Base-by-base conservation (phyloP, 2,888 invertebrate genomes). In the Folsomia manolachei region DNA sequence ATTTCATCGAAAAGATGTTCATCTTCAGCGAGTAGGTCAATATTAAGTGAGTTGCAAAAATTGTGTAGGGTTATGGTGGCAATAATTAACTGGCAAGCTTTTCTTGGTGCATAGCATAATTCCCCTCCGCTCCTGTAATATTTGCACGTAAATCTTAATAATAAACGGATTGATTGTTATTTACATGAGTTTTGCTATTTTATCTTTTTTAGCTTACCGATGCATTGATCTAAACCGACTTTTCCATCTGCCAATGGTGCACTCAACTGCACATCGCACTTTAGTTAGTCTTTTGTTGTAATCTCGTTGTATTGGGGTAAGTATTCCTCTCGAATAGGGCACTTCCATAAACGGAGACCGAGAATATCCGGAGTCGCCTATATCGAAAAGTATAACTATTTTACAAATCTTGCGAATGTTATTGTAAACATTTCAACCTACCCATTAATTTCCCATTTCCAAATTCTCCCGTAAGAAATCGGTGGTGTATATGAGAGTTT, bases 201-300 rank as follows among this genome's bases (percentile, higher is more conserved):
- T 14, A 39, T 14, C n/a, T 56, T 56, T 56, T 56, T 56, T 14
- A 56, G 21, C 7, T 56, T 21, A 56, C 56, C 21, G 7, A 21
- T 56, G 56, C 56, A 56, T 56, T 7, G 56, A 56, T 56, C 56
- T 56, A n/a, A 56, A 56, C 21, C 56, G 7, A 56, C 56, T 56
- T n/a, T 56, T 56, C 56, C 56, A 56, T 56, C 18, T 7, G 4
- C 56, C 56, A n/a, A 56, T 56, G 7, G 56, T 56, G 7, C 56
- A 19, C n/a, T 56, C 56, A 21, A 56, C 19, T 4, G 56, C 56
- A 56, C 56, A 19, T 56, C 56, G 18, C 7, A 19, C 21, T 4
- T 7, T 14, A 7, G 18, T 56, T n/a, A 56, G n/a, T 19, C 56
- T 7, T 19, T 56, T 56, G 19, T 56, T 56, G 19, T 56, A 56